Base-by-base conservation (phyloP, 2,888 invertebrate genomes). In the Cyrtodaria siliqua region DNA sequence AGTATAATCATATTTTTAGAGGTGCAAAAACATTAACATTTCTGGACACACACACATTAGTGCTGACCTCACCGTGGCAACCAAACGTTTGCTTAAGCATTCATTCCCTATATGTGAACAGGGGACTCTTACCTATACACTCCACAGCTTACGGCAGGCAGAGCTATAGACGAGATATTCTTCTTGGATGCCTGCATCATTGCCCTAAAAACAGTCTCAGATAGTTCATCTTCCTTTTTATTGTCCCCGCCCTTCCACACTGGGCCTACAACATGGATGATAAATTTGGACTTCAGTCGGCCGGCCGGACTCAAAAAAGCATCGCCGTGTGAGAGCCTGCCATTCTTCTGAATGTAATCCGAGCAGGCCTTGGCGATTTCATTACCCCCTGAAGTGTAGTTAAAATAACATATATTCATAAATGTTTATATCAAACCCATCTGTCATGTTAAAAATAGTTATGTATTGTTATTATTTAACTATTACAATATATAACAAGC, bases 61-160 rank as follows among this genome's bases (percentile, higher is more conserved):
- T n/a, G n/a, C n/a, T n/a, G n/a, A n/a, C n/a, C n/a, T n/a, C n/a
- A n/a, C n/a, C n/a, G n/a, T n/a, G n/a, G n/a, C n/a, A n/a, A n/a
- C n/a, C n/a, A n/a, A n/a, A n/a, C n/a, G n/a, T n/a, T n/a, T n/a
- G n/a, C n/a, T n/a, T n/a, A n/a, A n/a, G n/a, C n/a, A n/a, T n/a
- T n/a, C n/a, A n/a, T n/a, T n/a, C n/a, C n/a, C n/a, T n/a, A n/a
- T n/a, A n/a, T n/a, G n/a, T n/a, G n/a, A n/a, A n/a, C n/a, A n/a
- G n/a, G n/a, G n/a, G n/a, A n/a, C n/a, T n/a, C n/a, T 52, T 60
- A 75, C 75, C 75, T 59, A 24, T 53, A 60, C 6, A 55, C 68
- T 29, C 89, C 89, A 33, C 88, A 85, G 23, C 88, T 86, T 14
- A 89, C 69, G 8, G 88, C 88, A 24, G 89, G 89, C n/a, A 89